Conservation (phyloP, 2,797 vertebrate species). For the Thaleichthys pacificus region DNA sequence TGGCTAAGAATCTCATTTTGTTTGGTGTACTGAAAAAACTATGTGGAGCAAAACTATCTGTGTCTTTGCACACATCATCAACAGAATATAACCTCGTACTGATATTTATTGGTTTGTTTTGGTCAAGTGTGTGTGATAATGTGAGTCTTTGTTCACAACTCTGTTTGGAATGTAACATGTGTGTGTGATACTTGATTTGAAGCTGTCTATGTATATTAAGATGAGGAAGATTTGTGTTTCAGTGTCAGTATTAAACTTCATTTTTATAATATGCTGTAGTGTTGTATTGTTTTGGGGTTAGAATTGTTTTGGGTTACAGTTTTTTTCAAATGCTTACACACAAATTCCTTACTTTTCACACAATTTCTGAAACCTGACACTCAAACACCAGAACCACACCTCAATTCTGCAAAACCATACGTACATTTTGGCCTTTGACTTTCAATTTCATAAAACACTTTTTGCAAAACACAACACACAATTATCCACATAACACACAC, state of each 20-base stretch:
- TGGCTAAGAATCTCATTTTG: too few species aligned
- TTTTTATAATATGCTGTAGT: constrained; percentile 37
- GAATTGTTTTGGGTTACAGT: neutral
- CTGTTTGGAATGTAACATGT: constrained; percentile 8
- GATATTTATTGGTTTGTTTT: constrained; percentile 14
- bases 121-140: constrained; percentile 16
- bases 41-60: neutral
- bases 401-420: too few species aligned
- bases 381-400: too few species aligned
- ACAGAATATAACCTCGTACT: neutral
- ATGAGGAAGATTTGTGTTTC: neutral
- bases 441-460: too few species aligned
- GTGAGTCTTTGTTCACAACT: constrained; percentile 3
- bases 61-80: neutral
- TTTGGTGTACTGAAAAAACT: too few species aligned
- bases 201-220: neutral
- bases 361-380: too few species aligned
- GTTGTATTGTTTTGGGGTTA: neutral
- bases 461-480: too few species aligned
- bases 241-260: constrained; percentile 55
- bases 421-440: too few species aligned
- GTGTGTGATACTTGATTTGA: constrained; percentile 3
- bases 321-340: too few species aligned
- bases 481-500: too few species aligned
- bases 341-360: too few species aligned